A percentile compares a stretch with the other conserved stretches of the same genome.
phyloP scores from a whole-genome alignment of 2,797 vertebrate species.

The Tympanoctomys barrerae region DNA sequence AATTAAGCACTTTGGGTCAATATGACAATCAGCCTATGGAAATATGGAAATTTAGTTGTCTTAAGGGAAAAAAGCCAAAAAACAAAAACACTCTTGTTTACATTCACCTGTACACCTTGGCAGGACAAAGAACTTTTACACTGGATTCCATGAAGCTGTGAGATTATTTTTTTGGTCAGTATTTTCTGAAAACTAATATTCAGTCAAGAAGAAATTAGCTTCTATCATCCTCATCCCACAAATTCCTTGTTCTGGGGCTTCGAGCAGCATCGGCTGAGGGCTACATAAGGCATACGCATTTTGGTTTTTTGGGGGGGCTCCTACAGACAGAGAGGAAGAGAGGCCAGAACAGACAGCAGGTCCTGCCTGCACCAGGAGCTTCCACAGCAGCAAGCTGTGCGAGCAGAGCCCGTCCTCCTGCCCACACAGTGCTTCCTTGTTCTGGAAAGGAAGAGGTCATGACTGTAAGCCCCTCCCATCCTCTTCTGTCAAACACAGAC shows the following conservation, averaged over 20 bases:
- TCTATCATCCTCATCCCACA: neutral
- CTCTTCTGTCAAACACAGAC: neutral
- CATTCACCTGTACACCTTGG: neutral
- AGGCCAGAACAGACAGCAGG: neutral
- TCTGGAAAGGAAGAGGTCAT: neutral
- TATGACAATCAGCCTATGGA: neutral
- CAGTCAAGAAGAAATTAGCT: neutral
- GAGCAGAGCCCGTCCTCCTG: neutral
- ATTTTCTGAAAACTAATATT: conserved; percentile 40
- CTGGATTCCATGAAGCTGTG: neutral
- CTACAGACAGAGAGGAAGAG: neutral
- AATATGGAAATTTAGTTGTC: neutral
- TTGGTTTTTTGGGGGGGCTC: neutral
- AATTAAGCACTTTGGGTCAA: neutral
- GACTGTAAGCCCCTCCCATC: neutral
- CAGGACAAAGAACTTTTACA: neutral
- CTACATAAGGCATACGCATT: neutral
- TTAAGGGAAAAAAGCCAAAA: neutral
- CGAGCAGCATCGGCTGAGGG: neutral
- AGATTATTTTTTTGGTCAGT: neutral
- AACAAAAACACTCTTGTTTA: neutral
- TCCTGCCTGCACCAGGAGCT: neutral
- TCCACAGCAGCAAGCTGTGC: neutral
- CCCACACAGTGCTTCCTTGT: neutral
- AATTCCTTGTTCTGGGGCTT: neutral